Base-by-base conservation (phyloP, 2,888 invertebrate genomes). In the Anagyrus pseudococci region DNA sequence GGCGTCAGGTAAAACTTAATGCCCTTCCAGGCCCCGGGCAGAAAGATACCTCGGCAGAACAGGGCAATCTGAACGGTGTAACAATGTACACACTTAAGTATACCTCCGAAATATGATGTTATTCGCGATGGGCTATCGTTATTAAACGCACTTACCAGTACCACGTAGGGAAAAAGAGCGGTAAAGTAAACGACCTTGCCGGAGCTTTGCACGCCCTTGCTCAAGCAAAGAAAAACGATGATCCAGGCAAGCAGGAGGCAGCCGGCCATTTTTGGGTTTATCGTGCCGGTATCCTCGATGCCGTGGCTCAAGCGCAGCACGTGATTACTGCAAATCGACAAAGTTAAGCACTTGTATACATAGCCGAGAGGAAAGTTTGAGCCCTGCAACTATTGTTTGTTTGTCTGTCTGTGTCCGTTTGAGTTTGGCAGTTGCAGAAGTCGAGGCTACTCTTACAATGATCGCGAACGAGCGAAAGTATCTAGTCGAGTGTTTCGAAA, bases 181-280 rank as follows among this genome's bases (percentile, higher is more conserved):
- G 90, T 91, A 73, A 90, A 90, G 75, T 91, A 91, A 20, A 90
- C 90, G 58, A 90, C 89, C 84, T 92, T 92, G 71, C 92, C 92
- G 20, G 91, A 90, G 64, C 89, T 90, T 79, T 91, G 90, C 13
- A 92, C 90, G 29, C 91, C 91, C 81, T 91, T 91, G 80, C 89
- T 90, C 44, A 92, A 84, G 72, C 91, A 91, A 47, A 91, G 83
- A 74, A 91, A 91, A 22, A 91, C 90, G 68, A 91, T 89, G 57
- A 88, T 76, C 93, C 93, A 94, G 59, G 92, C 91, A 57, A 88
- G 83, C 1, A 92, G 83, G 13, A 94, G 84, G 76, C 91, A 92
- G 3, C 87, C 81, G 3, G 91, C 92, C 82, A 94, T 85, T 60
- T 89, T 86, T 82, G 86, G 85, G 65, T 86, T 85, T 63, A 90